Base-by-base conservation (phyloP, 2,113 vertebrate species). In the Turdus rufiventris region DNA sequence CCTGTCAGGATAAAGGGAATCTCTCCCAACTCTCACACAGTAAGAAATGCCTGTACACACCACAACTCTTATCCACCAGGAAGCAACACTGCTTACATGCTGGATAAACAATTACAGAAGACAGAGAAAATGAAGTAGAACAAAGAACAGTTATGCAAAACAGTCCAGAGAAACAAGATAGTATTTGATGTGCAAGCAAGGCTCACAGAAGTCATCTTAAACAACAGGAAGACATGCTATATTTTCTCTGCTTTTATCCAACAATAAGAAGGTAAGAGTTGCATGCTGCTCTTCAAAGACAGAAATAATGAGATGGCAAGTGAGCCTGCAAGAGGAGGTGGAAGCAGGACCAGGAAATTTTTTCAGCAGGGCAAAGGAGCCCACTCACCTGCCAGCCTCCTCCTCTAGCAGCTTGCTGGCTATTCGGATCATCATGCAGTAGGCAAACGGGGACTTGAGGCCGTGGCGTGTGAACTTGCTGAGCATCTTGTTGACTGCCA, bases 401-500 rank as follows among this genome's bases (percentile, higher is more conserved):
- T 98, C 98, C 76, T 98, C 98, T 57, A 98, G 96, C 83, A 98
- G 97, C 94, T 98, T 98, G 96, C 98, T 98, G 92, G 98, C 98
- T 57, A 98, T 91, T 8, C 98, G 97, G 79, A 98, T 98, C 98
- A 98, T 98, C 98, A 98, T 91, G 95, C 98, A 98, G 78, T 98
- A 98, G 70, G 98, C 98, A 50, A 98, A 98, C 0, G 98, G 98
- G 3, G 98, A 98, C 91, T 98, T 98, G 63, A 98, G 98, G 74
- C 98, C 98, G 0, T 98, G 98, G 58, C 98, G 97, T 0, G 97
- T 98, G 82, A 98, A 98, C 96, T 98, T 98, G 96, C 97, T 98
- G 72, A 98, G 97, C 98, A 98, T 98, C 96, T 98, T 98, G 84
- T 96, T 98, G 81, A 98, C 98, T 1, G 98, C 98, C 82, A 98